These are phyloP conservation scores for Rallus limicola DNA, from an alignment of 2,113 vertebrate genomes.

Conservation along the genomic window DNA sequence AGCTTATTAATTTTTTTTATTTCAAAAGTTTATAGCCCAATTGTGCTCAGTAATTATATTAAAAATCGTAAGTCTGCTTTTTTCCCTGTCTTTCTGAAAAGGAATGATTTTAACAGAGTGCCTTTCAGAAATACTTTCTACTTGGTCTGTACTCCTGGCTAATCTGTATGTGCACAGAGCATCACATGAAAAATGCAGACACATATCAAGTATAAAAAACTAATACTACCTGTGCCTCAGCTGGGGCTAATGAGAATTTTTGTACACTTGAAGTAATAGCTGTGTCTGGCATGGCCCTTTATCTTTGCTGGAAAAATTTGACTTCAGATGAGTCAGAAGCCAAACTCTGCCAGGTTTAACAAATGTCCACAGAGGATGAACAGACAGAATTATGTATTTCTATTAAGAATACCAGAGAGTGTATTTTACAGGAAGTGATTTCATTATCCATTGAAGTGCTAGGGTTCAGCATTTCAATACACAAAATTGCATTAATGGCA, in stretches of 20 bases:
- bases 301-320: constrained; percentile 16
- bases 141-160: neutral
- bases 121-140: neutral
- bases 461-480: constrained; percentile 26
- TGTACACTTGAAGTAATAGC: neutral
- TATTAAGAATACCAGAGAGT: constrained; percentile 42
- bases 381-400: constrained; percentile 48
- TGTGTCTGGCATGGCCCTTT: neutral
- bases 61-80: neutral
- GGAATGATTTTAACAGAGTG: neutral
- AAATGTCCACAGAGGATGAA: constrained; percentile 27
- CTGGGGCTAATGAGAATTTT: neutral
- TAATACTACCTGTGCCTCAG: neutral
- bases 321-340: constrained; percentile 36
- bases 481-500: constrained; percentile 13
- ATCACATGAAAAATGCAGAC: neutral
- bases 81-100: neutral
- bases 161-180: neutral
- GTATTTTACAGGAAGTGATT: constrained; percentile 43
- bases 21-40: neutral
- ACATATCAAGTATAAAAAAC: neutral
- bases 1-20: constrained; percentile 1
- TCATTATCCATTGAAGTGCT: constrained; percentile 43
- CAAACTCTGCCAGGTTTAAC: constrained; percentile 13
- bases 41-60: neutral